Evolutionary conservation across 2,113 vertebrate species (phyloP).

Genomic region (Guaruba guarouba): DNA sequence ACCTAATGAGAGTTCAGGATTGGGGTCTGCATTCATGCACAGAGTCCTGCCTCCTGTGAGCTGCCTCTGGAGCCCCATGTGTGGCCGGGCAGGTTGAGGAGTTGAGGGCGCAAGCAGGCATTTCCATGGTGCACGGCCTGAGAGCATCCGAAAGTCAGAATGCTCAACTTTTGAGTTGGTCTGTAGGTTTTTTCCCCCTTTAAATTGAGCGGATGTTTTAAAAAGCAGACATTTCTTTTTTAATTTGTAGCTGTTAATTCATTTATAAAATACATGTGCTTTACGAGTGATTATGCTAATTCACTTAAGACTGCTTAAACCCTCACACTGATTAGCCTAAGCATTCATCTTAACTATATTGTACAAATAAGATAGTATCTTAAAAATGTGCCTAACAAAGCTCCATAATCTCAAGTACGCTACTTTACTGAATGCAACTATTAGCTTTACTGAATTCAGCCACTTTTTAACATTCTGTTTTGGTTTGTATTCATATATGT

Average conservation of each 20-base stretch:
- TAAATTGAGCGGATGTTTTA: neutral
- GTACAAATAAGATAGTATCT: slow-evolving; percentile 66
- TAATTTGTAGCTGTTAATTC: slow-evolving; percentile 39
- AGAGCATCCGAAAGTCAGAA: neutral
- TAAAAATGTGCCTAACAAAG: slow-evolving; percentile 51
- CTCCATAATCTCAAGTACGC: slow-evolving; percentile 49
- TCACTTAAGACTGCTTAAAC: slow-evolving; percentile 46
- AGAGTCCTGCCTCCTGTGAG: neutral
- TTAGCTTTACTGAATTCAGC: slow-evolving; percentile 39
- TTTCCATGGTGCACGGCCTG: neutral
- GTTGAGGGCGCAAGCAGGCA: neutral
- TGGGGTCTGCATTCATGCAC: neutral
- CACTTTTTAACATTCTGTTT: neutral
- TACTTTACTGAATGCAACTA: slow-evolving; percentile 33
- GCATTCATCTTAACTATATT: slow-evolving; percentile 50
- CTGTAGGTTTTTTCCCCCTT: neutral
- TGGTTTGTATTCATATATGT: neutral
- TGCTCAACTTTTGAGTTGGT: neutral
- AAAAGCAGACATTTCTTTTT: slow-evolving; percentile 37
- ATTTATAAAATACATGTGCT: slow-evolving; percentile 52
- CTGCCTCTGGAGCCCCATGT: neutral
- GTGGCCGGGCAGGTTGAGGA: neutral
- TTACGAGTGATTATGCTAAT: slow-evolving; percentile 51
- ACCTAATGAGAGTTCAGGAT: neutral
- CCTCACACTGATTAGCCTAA: slow-evolving; percentile 18